phyloP scores from a whole-genome alignment of 2,113 vertebrate genomes.

The Oreocharis arfaki region DNA sequence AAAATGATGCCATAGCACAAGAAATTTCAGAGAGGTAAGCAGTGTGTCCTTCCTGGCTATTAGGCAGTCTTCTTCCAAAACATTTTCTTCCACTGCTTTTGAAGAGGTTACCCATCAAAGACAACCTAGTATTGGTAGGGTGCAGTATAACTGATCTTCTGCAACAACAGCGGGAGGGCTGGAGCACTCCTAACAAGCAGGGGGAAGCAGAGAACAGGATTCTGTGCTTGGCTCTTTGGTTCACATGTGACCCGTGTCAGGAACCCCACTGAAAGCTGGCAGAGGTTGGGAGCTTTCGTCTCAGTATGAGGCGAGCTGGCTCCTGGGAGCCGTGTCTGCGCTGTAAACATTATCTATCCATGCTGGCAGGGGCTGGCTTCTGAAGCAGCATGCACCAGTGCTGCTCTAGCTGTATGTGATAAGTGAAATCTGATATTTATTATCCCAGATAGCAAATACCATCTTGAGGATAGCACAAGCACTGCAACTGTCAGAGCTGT shows the following conservation, averaged over 20 bases:
- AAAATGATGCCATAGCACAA: constrained; percentile 86
- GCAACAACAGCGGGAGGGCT: background rate
- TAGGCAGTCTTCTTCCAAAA: background rate
- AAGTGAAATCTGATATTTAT: constrained; percentile 10
- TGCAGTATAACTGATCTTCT: background rate
- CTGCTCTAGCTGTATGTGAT: background rate
- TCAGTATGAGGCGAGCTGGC: background rate
- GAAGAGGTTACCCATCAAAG: background rate
- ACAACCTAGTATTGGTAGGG: background rate
- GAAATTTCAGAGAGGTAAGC: constrained; percentile 86
- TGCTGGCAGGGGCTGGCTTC: background rate
- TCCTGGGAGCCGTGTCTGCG: background rate
- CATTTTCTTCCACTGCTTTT: background rate
- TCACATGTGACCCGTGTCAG: background rate
- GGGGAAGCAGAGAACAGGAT: background rate
- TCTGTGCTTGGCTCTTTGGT: background rate
- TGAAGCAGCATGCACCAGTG: background rate
- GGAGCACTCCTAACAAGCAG: background rate
- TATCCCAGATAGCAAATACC: constrained; percentile 44
- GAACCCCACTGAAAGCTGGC: background rate
- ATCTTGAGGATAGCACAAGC: constrained; percentile 42
- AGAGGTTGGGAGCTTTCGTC: background rate
- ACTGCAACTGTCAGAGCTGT: constrained; percentile 6
- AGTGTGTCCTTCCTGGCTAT: background rate
- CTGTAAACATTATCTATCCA: background rate